Base-by-base conservation (phyloP, 2,113 vertebrate genomes). In the Athene cunicularia region DNA sequence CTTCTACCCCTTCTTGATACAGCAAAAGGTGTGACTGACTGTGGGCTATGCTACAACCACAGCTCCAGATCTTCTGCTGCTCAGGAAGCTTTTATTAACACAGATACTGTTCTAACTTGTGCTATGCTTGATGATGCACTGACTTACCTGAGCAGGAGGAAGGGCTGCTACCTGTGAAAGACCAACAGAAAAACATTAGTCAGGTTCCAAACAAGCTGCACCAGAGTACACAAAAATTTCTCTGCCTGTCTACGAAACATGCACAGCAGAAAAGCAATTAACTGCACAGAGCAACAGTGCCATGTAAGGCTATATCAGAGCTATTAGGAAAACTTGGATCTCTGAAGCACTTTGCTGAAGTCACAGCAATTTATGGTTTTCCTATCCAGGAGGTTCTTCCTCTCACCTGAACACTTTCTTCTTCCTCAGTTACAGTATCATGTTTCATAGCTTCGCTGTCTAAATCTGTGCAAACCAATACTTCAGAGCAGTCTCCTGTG, bases 321-420 rank as follows among this genome's bases (percentile, higher is more conserved):
- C 9, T 12, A 72, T 8, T 1, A 26, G 11, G 13, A 81, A 67
- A 86, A 67, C 12, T 1, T 41, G 20, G 16, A 59, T 68, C 39
- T 55, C 49, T 12, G 49, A 37, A 81, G 27, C 30, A 39, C 33
- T 37, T 49, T n/a, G 22, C 27, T 73, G 1, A 70, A 83, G 18
- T 13, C 50, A 39, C 18, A 76, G 22, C 23, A 76, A 21, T 16
- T 79, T 28, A n/a, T 18, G 5, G 39, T 59, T 64, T 37, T 28
- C 70, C 58, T 15, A 53, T 3, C 66, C 23, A 93, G 22, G 45
- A 93, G 67, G 30, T 13, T 74, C 24, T 23, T 90, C 79, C 68
- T 85, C 97, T 98, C 98, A 98, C 98, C 98, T 98, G 97, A 92
- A 97, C 13, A 15, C 94, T 98, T 98, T 98, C 97, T 97, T 98